Evolutionary conservation across 2,113 vertebrate genomes (phyloP).

Genomic region (Laterallus jamaicensis): DNA sequence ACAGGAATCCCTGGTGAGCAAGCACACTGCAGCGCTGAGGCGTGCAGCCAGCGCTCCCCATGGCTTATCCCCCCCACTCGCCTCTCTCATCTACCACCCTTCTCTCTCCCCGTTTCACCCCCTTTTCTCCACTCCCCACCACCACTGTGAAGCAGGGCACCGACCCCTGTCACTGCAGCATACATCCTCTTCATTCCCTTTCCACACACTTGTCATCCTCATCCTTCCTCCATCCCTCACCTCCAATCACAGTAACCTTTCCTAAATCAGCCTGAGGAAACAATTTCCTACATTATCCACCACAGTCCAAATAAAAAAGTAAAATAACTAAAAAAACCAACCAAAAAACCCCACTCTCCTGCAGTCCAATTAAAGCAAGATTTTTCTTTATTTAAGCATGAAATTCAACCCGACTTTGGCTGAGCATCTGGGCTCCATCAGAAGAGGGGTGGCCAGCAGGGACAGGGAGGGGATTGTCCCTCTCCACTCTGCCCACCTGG

Average conservation of each 20-base stretch:
- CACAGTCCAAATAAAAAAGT: background rate
- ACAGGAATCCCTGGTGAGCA: background rate
- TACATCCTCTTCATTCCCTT: background rate
- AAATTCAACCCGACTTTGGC: background rate
- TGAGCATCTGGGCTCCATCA: background rate
- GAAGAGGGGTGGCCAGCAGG: no score
- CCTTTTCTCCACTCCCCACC: background rate
- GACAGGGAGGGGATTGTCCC: no score
- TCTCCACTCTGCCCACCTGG: no score
- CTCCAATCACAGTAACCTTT: background rate
- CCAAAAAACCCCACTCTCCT: background rate
- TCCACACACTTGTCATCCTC: background rate
- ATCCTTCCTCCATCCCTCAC: background rate
- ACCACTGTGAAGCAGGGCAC: background rate
- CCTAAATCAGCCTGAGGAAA: background rate
- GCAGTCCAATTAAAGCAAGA: background rate
- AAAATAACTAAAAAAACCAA: no score
- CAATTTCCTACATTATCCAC: background rate
- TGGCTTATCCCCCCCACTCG: rapidly evolving
- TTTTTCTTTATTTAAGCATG: background rate
- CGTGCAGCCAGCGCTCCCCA: background rate
- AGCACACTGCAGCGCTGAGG: background rate
- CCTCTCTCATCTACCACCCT: background rate
- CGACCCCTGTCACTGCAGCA: background rate
- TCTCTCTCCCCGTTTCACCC: background rate